A percentile compares a stretch with the other conserved stretches of the same genome.
Conservation (phyloP, 2,797 vertebrate species). For the Lacerta bilineata region DNA sequence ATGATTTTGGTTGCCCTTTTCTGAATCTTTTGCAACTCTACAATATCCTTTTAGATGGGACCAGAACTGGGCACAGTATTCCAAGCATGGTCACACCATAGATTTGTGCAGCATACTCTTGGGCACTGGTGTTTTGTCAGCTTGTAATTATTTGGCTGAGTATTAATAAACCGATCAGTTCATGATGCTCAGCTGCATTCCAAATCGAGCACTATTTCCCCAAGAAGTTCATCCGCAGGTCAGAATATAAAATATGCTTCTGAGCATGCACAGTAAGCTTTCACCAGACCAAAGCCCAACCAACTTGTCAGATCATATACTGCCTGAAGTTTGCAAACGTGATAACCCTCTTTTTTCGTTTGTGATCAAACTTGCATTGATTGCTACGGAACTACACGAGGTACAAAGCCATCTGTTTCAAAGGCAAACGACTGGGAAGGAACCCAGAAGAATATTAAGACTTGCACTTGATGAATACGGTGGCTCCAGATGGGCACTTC, state of each 20-base stretch:
- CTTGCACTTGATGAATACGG: conserved; percentile 39
- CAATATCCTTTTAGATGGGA: too few species aligned
- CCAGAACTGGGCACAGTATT: too few species aligned
- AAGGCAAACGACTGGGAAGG: neutral
- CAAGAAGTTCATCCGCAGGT: neutral
- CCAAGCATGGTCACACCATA: too few species aligned
- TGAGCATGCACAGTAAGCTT: neutral
- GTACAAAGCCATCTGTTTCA: neutral
- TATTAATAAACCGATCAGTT: neutral
- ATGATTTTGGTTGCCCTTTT: too few species aligned
- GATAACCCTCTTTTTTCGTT: neutral
- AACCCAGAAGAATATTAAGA: neutral
- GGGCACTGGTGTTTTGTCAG: neutral
- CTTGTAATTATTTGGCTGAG: neutral
- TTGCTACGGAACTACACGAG: neutral
- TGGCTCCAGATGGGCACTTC: neutral
- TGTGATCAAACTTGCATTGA: neutral
- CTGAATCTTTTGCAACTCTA: too few species aligned
- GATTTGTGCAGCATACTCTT: neutral
- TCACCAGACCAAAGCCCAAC: neutral
- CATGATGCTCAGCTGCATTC: neutral
- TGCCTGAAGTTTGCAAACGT: neutral
- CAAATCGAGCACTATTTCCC: neutral
- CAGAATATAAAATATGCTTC: neutral
- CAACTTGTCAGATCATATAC: neutral